phyloP scores from a whole-genome alignment of 2,113 vertebrate species.

The Oncorhynchus nerka region DNA sequence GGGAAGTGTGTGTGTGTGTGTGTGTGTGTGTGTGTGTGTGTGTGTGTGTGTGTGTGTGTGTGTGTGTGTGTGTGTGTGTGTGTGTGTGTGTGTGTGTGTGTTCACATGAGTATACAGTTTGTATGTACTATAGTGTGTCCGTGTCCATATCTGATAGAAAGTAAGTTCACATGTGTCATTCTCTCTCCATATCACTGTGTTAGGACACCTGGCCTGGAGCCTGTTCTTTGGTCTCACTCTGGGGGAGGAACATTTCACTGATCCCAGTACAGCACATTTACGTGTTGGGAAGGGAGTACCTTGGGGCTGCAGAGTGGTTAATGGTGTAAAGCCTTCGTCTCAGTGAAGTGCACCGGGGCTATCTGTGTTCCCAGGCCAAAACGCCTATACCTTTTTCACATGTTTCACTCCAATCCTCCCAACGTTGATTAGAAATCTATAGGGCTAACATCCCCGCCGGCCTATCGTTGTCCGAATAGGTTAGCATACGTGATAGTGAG shows the following conservation, averaged over 20 bases:
- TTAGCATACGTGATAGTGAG: slow-evolving; percentile 59
- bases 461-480: slow-evolving; percentile 59
- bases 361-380: slow-evolving; percentile 46
- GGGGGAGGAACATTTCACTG: slow-evolving; percentile 46
- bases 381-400: slow-evolving; percentile 55
- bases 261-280: slow-evolving; percentile 60
- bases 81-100: background rate
- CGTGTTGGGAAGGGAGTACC: slow-evolving; percentile 43
- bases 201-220: slow-evolving; percentile 51
- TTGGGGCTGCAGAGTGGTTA: slow-evolving; percentile 58
- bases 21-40: slow-evolving; percentile 7
- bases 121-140: background rate
- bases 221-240: slow-evolving; percentile 55
- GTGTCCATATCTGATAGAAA: slow-evolving; percentile 12
- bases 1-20: background rate
- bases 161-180: background rate
- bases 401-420: slow-evolving; percentile 45
- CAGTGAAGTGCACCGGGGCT: slow-evolving; percentile 38
- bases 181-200: background rate
- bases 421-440: slow-evolving; percentile 62
- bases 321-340: slow-evolving; percentile 69
- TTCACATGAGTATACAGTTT: background rate
- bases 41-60: background rate
- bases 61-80: background rate
- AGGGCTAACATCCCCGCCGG: slow-evolving; percentile 29